Base-by-base conservation (phyloP, 1,140 invertebrate genomes). In the Trichogramma pretiosum region DNA sequence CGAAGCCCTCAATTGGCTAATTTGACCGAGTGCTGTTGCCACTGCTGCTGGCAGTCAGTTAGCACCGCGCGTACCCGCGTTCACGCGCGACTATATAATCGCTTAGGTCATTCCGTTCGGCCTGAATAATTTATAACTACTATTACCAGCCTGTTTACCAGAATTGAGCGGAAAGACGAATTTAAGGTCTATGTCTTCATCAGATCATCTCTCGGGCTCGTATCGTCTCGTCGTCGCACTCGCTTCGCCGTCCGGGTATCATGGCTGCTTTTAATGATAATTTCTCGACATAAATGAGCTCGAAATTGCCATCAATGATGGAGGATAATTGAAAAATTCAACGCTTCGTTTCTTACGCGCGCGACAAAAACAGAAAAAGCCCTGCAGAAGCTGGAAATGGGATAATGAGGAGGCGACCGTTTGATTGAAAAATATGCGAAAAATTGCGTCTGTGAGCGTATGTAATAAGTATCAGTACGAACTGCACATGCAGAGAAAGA, bases 1-100 rank as follows among this genome's bases (percentile, higher is more conserved):
- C 69, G 68, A 72, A 70, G 69, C 64, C 68, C 69, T 72, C 69
- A 72, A 72, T 72, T 72, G 69, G 68, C 64, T 72, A 72, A 72
- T 72, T 70, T 70, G 68, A n/a, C 61, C 64, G 62, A 66, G 68
- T 69, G 68, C 68, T 70, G 67, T 63, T 11, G 24, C 24, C 24
- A 11, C 5, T 11, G 24, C 24, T n/a, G n/a, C n/a, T n/a, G n/a
- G n/a, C n/a, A n/a, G n/a, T n/a, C n/a, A n/a, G n/a, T 50, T 50
- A 40, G 42, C n/a, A n/a, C n/a, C n/a, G n/a, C n/a, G n/a, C 14
- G 13, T 5, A 11, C 37, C 24, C 24, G 21, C 47, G 39, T 23
- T 17, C 24, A 14, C n/a, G n/a, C n/a, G n/a, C 64, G 59, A 61
- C 65, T 70, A 66, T 68, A 4, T 3, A 16, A 68, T 48, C 66